A percentile compares a stretch with the other conserved stretches of the same genome.
Evolutionary conservation across 1,140 invertebrate genomes (phyloP).

Genomic region (Periplaneta americana): DNA sequence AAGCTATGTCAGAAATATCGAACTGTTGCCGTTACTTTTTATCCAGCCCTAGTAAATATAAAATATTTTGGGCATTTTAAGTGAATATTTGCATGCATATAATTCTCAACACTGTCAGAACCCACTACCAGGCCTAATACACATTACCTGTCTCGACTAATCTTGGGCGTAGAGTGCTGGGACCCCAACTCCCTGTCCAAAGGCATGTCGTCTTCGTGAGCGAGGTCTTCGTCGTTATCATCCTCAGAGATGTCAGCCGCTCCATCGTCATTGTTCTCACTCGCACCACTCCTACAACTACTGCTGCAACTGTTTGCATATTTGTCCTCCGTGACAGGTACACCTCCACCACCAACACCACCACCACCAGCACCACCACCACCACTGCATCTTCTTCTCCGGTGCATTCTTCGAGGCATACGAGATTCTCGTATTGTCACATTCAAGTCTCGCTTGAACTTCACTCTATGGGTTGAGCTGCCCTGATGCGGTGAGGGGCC

Average conservation of each 20-base stretch:
- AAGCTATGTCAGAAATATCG: too few relatives aligned
- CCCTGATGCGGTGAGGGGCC: not conserved
- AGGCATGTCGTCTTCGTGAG: constrained; percentile 5
- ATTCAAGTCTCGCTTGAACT: constrained; percentile 29
- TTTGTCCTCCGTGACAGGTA: constrained; percentile 40
- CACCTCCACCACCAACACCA: constrained; percentile 16
- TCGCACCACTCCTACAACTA: constrained; percentile 7
- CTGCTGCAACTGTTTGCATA: constrained; percentile 26
- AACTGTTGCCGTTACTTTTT: too few relatives aligned
- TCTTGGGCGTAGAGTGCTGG: not conserved
- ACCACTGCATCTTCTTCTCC: constrained; percentile 2
- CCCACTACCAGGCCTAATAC: too few relatives aligned
- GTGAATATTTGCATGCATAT: too few relatives aligned
- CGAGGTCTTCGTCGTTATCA: constrained; percentile 33
- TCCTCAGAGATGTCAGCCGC: constrained; percentile 42
- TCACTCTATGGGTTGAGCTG: constrained; percentile 1
- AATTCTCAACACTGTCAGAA: not conserved
- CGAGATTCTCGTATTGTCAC: constrained; percentile 31
- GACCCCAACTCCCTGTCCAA: not conserved
- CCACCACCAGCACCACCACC: constrained; percentile 2
- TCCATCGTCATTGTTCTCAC: constrained; percentile 27
- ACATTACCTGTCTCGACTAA: not conserved
- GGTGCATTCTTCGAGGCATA: constrained; percentile 17
- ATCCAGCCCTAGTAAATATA: too few relatives aligned
- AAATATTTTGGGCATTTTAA: too few relatives aligned